Base-by-base conservation (phyloP, 2,888 invertebrate genomes). In the Harpagoxenus sublaevis region DNA sequence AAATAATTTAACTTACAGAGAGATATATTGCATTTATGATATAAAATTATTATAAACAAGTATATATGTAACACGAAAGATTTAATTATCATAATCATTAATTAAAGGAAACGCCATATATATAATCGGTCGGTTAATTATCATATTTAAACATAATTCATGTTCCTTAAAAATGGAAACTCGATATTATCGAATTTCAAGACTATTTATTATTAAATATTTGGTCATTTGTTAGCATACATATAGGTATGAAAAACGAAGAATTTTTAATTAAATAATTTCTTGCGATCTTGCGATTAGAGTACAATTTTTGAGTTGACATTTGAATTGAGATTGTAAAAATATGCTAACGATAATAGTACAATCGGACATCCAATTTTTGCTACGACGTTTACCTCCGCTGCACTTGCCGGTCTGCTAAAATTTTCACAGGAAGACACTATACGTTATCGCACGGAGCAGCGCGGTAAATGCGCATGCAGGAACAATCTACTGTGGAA, bases 381-480 rank as follows among this genome's bases (percentile, higher is more conserved):
- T 31, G n/a, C 55, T 18, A 18, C 12, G 51, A 42, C n/a, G 6
- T 31, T 75, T 35, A 66, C 28, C 15, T 53, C 3, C 42, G 23
- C 35, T 31, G 15, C 62, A 45, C 18, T 48, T 62, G 35, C 35
- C 12, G 9, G n/a, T 10, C 28, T 55, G 8, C 12, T 15, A 15
- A 79, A 71, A 79, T 79, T 71, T 70, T 35, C 48, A 12, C 23
- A 23, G 35, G 8, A 53, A 53, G 12, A 28, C 23, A 1, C 31
- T 53, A 5, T n/a, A 31, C n/a, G 35, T 79, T 70, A 70, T 70
- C 57, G 18, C 31, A 53, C 42, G 31, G 45, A 57, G 6, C 31
- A 57, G 6, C 31, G 35, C 78, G 35, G 57, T 79, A 71, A 79
- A 71, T 79, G 79, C 60, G 60, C 79, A 81, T 71, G 35, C 79